Percentiles rank a stretch among this genome's conserved stretches.
Conservation (phyloP, 2,113 vertebrate genomes). For the Ceyx margarethae region DNA sequence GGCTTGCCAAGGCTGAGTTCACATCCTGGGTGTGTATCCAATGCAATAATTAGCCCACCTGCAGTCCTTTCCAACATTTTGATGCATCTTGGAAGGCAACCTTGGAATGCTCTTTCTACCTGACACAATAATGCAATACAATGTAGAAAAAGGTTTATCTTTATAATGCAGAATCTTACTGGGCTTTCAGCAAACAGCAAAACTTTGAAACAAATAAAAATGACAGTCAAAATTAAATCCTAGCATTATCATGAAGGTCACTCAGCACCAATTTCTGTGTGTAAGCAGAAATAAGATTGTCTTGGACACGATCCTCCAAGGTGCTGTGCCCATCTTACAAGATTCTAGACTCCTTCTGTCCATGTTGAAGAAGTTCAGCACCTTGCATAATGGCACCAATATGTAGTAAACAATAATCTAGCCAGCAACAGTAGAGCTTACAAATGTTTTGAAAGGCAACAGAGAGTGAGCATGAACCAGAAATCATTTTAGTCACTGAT, state of each 20-base stretch:
- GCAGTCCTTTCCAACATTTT: background rate
- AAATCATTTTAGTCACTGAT: background rate
- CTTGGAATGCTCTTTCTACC: background rate
- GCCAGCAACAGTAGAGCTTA: background rate
- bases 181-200: background rate
- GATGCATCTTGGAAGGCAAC: background rate
- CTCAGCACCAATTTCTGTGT: background rate
- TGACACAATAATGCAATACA: background rate
- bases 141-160: background rate
- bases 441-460: background rate
- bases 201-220: slow-evolving; percentile 13
- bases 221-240: background rate
- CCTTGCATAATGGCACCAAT: background rate
- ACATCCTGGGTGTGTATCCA: background rate
- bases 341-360: background rate
- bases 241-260: background rate
- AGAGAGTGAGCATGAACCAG: background rate
- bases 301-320: background rate
- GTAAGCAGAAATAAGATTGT: background rate
- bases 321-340: background rate
- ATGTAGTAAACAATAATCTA: background rate
- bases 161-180: background rate
- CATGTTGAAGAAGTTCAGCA: background rate
- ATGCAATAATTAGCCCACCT: background rate
- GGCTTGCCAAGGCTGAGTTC: background rate